Evolutionary conservation across 1,140 invertebrate genomes (phyloP), one percentile per base, ranked within the genome.

Genomic region (Aplysia californica): DNA sequence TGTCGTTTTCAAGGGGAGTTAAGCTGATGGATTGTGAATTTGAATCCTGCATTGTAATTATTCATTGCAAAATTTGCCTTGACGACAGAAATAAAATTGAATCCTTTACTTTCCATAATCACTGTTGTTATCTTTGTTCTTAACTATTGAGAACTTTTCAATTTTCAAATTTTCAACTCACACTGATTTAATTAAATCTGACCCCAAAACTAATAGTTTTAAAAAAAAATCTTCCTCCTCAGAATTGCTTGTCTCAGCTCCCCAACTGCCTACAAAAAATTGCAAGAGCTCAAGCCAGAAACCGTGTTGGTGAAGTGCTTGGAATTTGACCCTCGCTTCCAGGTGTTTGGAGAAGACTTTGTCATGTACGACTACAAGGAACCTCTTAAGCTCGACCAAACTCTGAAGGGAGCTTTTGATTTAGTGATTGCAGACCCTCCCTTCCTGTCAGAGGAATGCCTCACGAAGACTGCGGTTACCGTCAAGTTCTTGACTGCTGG

Each of bases 361-460:
- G 90, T 95, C 31, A 93, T 93, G 71, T 99, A 98, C 85, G 96
- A 99, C 88, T 98, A 97, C 85, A 96, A 96, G 77, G 87, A 90
- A 21, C 96, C 96, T 4, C 87, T 94, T 44, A 91, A 93, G 65
- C 85, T 98, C 20, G 92, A 95, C 0, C 79, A 88, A 75, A 91
- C 94, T 0, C 90, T 93, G 36, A 89, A 91, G 59, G 78, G 86
- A 23, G 87, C 88, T 31, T 98, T 95, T 90, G 95, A 98, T 88
- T 82, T 98, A 23, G 94, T 99, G 2, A 91, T 98, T 70, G 95
- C 94, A 0, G 97, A 99, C 91, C 97, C 97, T 18, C 97, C 97
- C 18, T 98, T 98, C 90, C 90, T 99, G 5, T 95, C 96, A 0
- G 94, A 96, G 81, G 97, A 98, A 90, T 99, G 97, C 91, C 91